These are phyloP conservation scores for Entomobrya multifasciata DNA, from an alignment of 2,888 invertebrate genomes.

Conservation along the genomic window DNA sequence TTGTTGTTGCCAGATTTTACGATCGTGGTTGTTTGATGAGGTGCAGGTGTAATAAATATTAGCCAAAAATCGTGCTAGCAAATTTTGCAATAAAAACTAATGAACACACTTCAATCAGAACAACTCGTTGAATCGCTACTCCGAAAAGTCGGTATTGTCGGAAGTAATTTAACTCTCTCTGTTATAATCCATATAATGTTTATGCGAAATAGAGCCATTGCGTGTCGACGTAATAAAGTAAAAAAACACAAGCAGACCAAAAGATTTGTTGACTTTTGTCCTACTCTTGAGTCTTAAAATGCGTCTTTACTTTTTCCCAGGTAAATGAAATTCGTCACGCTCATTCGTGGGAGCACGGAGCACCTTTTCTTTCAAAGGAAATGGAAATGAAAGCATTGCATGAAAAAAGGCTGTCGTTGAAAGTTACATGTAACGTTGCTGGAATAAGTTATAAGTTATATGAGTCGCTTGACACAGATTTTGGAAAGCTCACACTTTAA, in stretches of 20 bases:
- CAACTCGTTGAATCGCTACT: not conserved
- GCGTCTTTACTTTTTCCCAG: not conserved
- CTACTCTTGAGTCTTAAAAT: not conserved
- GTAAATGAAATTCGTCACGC: conserved; percentile 34
- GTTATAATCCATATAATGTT: not conserved
- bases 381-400: conserved; percentile 17
- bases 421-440: too few relatives aligned
- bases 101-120: not conserved
- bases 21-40: too few relatives aligned
- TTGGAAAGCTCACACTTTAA: too few relatives aligned
- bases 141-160: not conserved
- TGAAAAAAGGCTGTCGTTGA: not conserved
- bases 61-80: not conserved
- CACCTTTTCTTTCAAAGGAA: not conserved
- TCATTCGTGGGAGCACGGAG: not conserved
- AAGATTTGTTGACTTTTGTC: conserved; percentile 1
- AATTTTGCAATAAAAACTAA: conserved; percentile 15
- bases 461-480: too few relatives aligned
- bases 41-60: not conserved
- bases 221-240: conserved; percentile 11
- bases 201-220: conserved; percentile 14
- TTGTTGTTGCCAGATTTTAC: too few relatives aligned
- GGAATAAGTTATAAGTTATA: too few relatives aligned
- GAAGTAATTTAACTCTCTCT: conserved; percentile 29
- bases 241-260: not conserved